These are phyloP conservation scores for Dendrocopos noguchii DNA, from an alignment of 2,113 vertebrate species.

Conservation along the genomic window DNA sequence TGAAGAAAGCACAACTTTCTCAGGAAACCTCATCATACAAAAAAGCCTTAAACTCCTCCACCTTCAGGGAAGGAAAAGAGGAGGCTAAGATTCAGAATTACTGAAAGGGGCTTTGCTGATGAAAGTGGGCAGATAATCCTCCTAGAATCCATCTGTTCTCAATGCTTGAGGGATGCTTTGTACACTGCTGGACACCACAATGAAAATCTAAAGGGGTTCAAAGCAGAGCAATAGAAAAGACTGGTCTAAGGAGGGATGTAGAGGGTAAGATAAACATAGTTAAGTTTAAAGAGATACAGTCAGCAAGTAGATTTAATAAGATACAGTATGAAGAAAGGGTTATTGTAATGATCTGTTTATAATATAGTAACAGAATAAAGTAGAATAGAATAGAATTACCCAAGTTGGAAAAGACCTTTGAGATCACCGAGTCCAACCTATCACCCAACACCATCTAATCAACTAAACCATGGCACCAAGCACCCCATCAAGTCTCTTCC, in stretches of 20 bases:
- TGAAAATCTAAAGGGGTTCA: conserved; percentile 3
- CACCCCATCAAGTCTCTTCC: no score
- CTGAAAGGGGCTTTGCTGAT: not conserved
- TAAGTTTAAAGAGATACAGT: not conserved
- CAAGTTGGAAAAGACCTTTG: no score
- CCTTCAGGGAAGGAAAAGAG: not conserved
- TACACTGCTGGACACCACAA: not conserved
- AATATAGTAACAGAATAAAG: no score
- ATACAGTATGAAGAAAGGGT: not conserved
- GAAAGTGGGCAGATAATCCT: not conserved
- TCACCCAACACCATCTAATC: no score
- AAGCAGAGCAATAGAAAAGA: not conserved
- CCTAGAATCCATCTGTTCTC: not conserved
- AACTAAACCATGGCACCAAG: no score
- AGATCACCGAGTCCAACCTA: no score
- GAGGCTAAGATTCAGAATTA: not conserved
- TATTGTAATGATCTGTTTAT: not conserved
- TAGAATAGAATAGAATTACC: no score
- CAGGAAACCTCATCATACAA: not conserved
- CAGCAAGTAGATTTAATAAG: not conserved
- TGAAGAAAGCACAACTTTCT: not conserved
- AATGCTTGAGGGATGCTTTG: not conserved
- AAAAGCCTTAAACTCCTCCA: not conserved
- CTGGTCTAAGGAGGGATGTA: not conserved
- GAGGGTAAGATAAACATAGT: not conserved